phyloP scores from a whole-genome alignment of 2,797 vertebrate species.

The Microtus obscurus region DNA sequence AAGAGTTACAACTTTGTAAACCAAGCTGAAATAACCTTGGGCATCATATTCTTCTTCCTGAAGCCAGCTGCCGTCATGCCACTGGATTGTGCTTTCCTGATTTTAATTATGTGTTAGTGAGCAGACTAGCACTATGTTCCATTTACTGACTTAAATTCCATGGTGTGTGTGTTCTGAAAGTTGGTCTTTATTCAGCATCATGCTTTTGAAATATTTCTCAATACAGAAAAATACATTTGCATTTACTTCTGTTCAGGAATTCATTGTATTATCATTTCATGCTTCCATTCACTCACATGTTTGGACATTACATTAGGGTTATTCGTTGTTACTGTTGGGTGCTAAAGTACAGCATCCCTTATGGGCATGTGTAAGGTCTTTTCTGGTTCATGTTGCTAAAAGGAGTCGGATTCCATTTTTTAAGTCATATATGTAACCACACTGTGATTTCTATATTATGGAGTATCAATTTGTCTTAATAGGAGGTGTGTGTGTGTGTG shows the following conservation, averaged over 20 bases:
- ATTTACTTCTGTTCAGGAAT: neutral
- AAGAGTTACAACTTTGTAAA: neutral
- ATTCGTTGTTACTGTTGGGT: neutral
- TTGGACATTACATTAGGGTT: neutral
- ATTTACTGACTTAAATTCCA: slow-evolving; percentile 23
- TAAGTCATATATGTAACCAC: neutral
- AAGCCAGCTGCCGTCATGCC: neutral
- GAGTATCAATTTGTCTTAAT: neutral
- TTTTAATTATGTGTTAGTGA: neutral
- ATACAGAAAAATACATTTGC: neutral
- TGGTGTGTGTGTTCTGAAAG: neutral
- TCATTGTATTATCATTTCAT: neutral
- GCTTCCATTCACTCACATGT: neutral
- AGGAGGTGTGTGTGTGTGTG: neutral
- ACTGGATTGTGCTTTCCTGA: neutral
- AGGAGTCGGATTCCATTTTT: neutral
- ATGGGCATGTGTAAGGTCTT: neutral
- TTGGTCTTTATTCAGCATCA: neutral
- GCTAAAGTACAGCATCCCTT: neutral
- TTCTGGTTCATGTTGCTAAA: neutral
- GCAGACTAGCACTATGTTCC: neutral
- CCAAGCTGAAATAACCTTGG: slow-evolving; percentile 9
- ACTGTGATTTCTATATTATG: neutral
- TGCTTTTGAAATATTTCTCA: slow-evolving; percentile 23
- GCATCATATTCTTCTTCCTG: neutral